Conservation (phyloP, 2,888 invertebrate species). For the Limnephilus lunatus region DNA sequence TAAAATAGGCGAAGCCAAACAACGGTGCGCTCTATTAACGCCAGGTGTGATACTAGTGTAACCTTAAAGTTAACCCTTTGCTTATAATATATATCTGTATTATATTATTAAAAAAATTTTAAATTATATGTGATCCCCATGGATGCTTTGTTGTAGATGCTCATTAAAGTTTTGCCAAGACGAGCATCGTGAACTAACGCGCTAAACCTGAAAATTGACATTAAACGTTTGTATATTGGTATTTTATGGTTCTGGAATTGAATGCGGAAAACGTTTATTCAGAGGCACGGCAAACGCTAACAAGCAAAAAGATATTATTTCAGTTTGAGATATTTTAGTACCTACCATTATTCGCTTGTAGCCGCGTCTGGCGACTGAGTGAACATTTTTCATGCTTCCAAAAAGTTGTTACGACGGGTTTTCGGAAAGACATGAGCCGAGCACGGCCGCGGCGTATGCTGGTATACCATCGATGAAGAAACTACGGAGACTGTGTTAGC, state of each 20-base stretch:
- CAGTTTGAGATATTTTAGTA: neutral
- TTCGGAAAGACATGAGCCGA: conserved; percentile 6
- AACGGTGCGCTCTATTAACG: no score
- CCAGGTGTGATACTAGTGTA: no score
- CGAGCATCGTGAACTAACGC: neutral
- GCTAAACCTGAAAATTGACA: neutral
- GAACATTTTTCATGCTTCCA: conserved; percentile 27
- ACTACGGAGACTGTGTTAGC: neutral
- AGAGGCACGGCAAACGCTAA: neutral
- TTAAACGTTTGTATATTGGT: neutral
- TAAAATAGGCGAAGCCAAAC: no score
- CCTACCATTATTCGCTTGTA: neutral
- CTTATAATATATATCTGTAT: no score
- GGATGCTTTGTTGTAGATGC: neutral
- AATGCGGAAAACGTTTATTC: neutral
- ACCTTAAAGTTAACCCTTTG: neutral
- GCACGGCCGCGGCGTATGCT: neutral
- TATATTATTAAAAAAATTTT: neutral
- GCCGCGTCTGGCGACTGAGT: conserved; percentile 3
- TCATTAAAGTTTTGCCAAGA: neutral
- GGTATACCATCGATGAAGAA: neutral
- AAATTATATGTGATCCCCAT: neutral
- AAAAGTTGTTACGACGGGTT: conserved; percentile 47
- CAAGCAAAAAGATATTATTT: conserved; percentile 16
- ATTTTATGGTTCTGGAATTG: neutral